Evolutionary conservation across 2,113 vertebrate species (phyloP).

Genomic region (Nycticryphes semicollaris): DNA sequence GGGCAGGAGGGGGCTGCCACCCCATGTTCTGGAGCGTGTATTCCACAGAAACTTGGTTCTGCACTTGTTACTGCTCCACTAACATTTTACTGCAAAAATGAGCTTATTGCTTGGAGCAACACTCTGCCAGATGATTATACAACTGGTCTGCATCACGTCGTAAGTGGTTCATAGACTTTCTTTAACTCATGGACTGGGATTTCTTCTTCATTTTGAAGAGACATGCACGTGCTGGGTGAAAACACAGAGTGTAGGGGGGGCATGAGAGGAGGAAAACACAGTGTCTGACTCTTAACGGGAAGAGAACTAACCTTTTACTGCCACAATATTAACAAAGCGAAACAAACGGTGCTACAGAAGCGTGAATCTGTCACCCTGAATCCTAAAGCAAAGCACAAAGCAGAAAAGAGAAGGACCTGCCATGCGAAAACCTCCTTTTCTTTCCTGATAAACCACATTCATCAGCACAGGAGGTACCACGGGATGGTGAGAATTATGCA

Average conservation of each 20-base stretch:
- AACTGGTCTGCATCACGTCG: background rate
- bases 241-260: too few relatives aligned
- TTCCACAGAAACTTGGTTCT: background rate
- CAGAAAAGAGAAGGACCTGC: too few relatives aligned
- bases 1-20: background rate
- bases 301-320: background rate
- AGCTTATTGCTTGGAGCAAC: background rate
- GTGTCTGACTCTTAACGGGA: background rate
- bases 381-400: background rate
- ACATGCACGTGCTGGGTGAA: accelerated
- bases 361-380: background rate
- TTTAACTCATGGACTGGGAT: background rate
- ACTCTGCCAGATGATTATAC: too few relatives aligned
- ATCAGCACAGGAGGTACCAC: background rate
- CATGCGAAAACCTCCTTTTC: background rate
- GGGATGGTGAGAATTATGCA: background rate
- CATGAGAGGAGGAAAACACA: background rate
- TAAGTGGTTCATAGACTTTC: background rate
- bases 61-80: background rate
- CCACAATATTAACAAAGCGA: too few relatives aligned
- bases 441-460: background rate
- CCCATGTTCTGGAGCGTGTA: accelerated
- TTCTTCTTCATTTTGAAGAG: background rate
- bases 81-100: background rate
- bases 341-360: background rate